Base-by-base conservation (phyloP, 2,113 vertebrate genomes). In the Sakesphorus luctuosus region DNA sequence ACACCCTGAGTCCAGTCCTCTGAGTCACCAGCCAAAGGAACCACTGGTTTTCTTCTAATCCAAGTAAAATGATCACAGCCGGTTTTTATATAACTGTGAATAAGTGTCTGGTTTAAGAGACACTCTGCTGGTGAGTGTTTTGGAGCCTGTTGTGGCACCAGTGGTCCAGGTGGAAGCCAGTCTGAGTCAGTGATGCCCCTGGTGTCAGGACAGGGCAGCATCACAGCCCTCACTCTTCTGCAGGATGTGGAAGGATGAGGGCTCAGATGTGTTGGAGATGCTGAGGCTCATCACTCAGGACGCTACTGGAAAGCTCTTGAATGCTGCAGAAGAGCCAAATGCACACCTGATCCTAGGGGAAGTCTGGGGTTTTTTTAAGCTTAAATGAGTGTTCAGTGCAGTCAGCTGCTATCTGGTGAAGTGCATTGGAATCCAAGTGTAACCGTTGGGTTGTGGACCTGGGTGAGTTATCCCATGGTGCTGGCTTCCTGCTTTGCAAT, bases 361-460 rank as follows among this genome's bases (percentile, higher is more conserved):
- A 68, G 38, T 18, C 31, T 89, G 67, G 13, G 31, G 79, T 91
- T 92, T 72, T 72, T 1, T 2, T 10, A 18, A 66, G 20, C 29
- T 84, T 73, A 66, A 44, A 15, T 31, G 31, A 35, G 16, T 33
- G 44, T 62, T 86, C 1, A 2, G 29, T 61, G 43, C 62, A 58
- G 25, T 46, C 82, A 76, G 7, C 55, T 90, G 65, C 72, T 89
- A 56, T 63, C 59, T 71, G n/a, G 31, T 63, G 18, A 58, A 58
- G 20, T 25, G 25, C 7, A 1, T 82, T 85, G 61, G 72, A 87
- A 66, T 66, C 19, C 1, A 8, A 10, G 46, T 2, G 1, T 83
- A 82, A 38, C 49, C 0, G 0, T 20, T 63, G 18, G 17, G 7
- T 53, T 2, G 1, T 50, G 49, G 56, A 29, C 0, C 1, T 29